Evolutionary conservation across 2,113 vertebrate species (phyloP).

Genomic region (Rallus limicola): DNA sequence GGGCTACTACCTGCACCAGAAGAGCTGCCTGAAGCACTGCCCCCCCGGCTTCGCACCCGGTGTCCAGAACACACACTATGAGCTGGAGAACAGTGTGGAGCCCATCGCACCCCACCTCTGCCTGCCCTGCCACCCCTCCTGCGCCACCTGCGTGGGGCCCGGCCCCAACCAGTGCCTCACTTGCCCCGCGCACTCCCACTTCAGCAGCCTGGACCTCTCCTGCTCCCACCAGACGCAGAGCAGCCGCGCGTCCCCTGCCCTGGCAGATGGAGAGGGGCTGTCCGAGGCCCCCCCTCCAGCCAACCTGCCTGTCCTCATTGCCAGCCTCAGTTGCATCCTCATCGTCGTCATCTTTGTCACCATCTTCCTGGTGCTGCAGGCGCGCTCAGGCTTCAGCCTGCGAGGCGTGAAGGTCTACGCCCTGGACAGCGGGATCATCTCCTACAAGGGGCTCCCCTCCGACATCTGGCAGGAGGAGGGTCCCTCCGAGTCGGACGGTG

Average conservation of each 20-base stretch:
- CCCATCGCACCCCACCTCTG: constrained; percentile 87
- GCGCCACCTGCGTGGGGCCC: constrained; percentile 85
- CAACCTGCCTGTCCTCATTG: constrained; percentile 81
- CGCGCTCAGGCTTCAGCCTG: constrained; percentile 82
- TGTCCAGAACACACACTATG: constrained; percentile 80
- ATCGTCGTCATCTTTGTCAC: constrained; percentile 86
- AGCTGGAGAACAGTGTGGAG: constrained; percentile 88
- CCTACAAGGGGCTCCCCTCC: constrained; percentile 92
- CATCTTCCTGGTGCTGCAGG: constrained; percentile 91
- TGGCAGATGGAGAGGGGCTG: constrained; percentile 26
- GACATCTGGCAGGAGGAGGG: constrained; percentile 92
- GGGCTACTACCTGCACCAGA: constrained; percentile 92
- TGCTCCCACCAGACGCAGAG: constrained; percentile 93
- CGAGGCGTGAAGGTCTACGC: constrained; percentile 84
- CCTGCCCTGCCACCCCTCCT: constrained; percentile 86
- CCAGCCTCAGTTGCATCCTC: constrained; percentile 89
- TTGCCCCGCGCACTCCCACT: constrained; percentile 87
- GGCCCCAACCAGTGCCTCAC: constrained; percentile 87
- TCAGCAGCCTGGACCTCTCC: constrained; percentile 80
- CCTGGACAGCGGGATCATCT: constrained; percentile 84
- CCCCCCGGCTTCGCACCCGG: constrained; percentile 84
- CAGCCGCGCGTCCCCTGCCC: constrained; percentile 84
- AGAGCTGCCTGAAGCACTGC: constrained; percentile 91
- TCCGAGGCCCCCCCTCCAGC: constrained; percentile 25
- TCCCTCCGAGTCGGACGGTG: constrained; percentile 87